A percentile compares a stretch with the other conserved stretches of the same genome.
Conservation (phyloP, 1,140 invertebrate species). For the Cheumatopsyche charites region DNA sequence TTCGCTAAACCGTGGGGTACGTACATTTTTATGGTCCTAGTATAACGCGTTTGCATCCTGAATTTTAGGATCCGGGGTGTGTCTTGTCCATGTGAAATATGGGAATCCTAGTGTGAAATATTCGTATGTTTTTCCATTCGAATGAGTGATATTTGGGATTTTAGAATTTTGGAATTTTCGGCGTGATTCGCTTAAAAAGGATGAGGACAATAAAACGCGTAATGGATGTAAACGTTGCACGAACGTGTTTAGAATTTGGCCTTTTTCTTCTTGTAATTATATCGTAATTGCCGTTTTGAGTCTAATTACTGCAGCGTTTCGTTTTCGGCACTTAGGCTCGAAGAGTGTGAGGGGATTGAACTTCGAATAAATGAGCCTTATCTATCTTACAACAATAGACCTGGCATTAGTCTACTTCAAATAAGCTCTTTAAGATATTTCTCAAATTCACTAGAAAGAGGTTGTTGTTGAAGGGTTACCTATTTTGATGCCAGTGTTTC, state of each 20-base stretch:
- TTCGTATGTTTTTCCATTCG: not conserved
- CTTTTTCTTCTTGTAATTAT: no score
- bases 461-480: no score
- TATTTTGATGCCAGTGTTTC: no score
- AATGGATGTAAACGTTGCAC: no score
- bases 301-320: not conserved
- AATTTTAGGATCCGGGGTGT: not conserved
- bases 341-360: conserved; percentile 3
- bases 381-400: conserved; percentile 7
- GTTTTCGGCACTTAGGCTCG: not conserved
- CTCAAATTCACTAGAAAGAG: not conserved
- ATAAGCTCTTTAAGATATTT: not conserved
- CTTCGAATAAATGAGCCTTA: conserved; percentile 11
- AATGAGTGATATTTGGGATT: not conserved
- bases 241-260: no score
- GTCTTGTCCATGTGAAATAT: not conserved
- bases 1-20: not conserved
- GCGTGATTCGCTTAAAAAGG: no score
- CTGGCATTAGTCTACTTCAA: not conserved
- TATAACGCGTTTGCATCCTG: conserved; percentile 8
- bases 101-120: not conserved
- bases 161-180: no score
- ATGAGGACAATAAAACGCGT: no score
- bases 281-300: no score
- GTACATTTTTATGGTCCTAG: conserved; percentile 11